Evolutionary conservation across 2,888 invertebrate genomes (phyloP), one percentile per base, ranked within the genome.

Genomic region (Phortica magna): DNA sequence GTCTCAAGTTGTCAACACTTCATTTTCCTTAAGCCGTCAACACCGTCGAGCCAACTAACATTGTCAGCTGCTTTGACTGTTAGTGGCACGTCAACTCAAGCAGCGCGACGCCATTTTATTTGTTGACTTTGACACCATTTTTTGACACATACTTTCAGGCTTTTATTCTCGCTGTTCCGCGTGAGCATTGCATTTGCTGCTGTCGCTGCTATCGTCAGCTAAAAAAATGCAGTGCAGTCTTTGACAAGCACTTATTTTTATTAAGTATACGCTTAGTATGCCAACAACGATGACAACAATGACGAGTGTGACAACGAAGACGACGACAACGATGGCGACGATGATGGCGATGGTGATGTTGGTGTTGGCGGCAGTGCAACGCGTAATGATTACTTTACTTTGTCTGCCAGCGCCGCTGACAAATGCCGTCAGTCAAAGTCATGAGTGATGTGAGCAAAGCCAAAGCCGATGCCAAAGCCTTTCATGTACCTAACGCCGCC

Each of bases 361-460:
- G 7, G 22, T 19, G 61, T 4, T 1, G 22, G 61, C 14, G 17
- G 75, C 76, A 80, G 76, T 82, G 81, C 77, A 71, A 76, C 78
- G 78, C 77, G 59, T 43, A 80, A 83, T 61, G 53, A 71, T 53
- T 84, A 85, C 87, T 87, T 87, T 86, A 86, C 85, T 87, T 84
- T 87, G 80, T 86, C 86, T 85, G 68, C 48, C 43, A 7, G 84
- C 84, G 84, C 77, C 78, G 75, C 88, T 87, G 85, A 87, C 85
- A 86, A 86, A 84, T 87, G 83, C 84, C 82, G 87, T 87, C 85
- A 86, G 83, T 86, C 88, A 86, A 87, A 81, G 84, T 84, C 80
- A 79, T 81, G 85, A 80, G 77, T 81, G 78, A 64, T 68, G n/a
- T 31, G 61, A n/a, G 61, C 17, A 61, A 61, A 61, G 61, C 61